Percentiles rank a stretch among this genome's conserved stretches.
These are phyloP conservation scores for Telmatherina bonti DNA, from an alignment of 2,797 vertebrate genomes.

Conservation along the genomic window DNA sequence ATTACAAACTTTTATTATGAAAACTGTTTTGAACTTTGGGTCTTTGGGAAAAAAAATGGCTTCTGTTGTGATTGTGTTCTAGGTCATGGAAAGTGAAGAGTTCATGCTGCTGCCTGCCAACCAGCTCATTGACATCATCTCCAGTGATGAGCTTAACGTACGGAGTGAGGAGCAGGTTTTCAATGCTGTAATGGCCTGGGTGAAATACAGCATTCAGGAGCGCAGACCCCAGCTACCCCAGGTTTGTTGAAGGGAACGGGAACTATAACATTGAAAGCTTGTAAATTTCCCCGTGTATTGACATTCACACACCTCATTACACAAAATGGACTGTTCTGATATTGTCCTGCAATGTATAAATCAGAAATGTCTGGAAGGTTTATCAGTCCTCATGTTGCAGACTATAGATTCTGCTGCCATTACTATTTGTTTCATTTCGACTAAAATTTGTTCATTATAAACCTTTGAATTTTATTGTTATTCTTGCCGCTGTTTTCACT, in stretches of 20 bases:
- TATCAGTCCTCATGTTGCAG: background rate
- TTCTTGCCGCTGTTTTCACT: background rate
- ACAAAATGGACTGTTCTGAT: background rate
- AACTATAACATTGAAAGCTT: too few relatives aligned
- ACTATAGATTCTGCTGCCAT: background rate
- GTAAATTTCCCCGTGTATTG: background rate
- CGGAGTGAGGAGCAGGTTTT: slow-evolving; percentile 99
- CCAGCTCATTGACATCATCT: slow-evolving; percentile 98
- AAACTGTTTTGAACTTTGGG: background rate
- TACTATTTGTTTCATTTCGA: background rate
- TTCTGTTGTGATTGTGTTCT: background rate
- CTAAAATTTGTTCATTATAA: background rate
- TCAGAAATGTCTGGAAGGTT: background rate
- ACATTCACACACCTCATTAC: background rate
- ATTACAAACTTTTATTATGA: too few relatives aligned
- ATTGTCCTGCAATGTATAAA: background rate
- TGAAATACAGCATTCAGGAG: slow-evolving; percentile 99
- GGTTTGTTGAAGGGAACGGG: slow-evolving; percentile 73
- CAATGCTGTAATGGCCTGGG: slow-evolving; percentile 99
- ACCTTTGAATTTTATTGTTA: background rate
- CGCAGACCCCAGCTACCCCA: slow-evolving; percentile 95
- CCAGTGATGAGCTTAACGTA: slow-evolving; percentile 98
- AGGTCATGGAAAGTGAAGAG: slow-evolving; percentile 99
- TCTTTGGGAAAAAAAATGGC: background rate
- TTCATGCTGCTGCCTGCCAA: slow-evolving; percentile 99